A percentile compares a stretch with the other conserved stretches of the same genome.
These are phyloP conservation scores for Rattus norvegicus DNA, from an alignment of 2,113 vertebrate genomes.

Conservation along the genomic window GRCr8 NC_086024.1:102300001-102300500, in stretches of 20 bases:
- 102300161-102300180: not conserved
- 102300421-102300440: not conserved
- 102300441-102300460: constrained; percentile 1
- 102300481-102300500: constrained; percentile 41
- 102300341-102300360: not conserved
- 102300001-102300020: constrained; percentile 14
- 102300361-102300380: not conserved
- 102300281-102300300: not conserved
- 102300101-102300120: not conserved
- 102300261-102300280: not conserved
- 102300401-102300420: not conserved
- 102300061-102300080: constrained; percentile 1
- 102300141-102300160: not conserved
- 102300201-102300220: not conserved
- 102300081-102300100: not conserved
- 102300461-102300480: not conserved
- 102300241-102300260: not conserved
- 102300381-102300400: not conserved
- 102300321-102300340: not conserved
- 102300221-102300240: not conserved
- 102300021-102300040: constrained; percentile 19
- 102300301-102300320: not conserved
- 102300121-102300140: not conserved
- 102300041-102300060: not conserved
- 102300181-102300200: not conserved